Evolutionary conservation across 2,797 vertebrate species (phyloP), one percentile per base, ranked within the genome.

Genomic region (Atherinosoma microstoma): DNA sequence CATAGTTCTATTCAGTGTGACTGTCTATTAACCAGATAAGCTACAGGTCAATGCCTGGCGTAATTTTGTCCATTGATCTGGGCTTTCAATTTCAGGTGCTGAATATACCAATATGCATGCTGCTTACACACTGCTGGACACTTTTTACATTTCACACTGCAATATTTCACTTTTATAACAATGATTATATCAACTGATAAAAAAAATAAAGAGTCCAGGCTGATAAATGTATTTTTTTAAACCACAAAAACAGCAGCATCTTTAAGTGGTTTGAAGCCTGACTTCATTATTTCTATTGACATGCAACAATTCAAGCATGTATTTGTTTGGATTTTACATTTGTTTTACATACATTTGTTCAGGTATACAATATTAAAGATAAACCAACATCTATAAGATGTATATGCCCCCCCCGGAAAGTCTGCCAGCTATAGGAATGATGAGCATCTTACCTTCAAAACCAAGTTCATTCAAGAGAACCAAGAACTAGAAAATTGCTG

Each of bases 1-100:
- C 91, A 91, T 87, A 88, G 90, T 92, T 75, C 91, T 86, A 85
- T 88, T 90, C 84, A 67, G 58, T 62, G 75, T 87, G 88, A 91
- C 79, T 91, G 90, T 87, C 91, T 85, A 92, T 93, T 92, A 92
- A 92, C 91, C 81, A 86, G 82, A 87, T 86, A 64, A 70, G 82
- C 84, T 64, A 56, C 58, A 82, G 69, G 73, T 79, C 70, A 58
- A 38, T 74, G 22, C 34, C 27, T 35, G 16, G 70, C 64, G 65
- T 38, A 6, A 6, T 47, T 78, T 59, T 35, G 59, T 68, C 75
- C 60, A 70, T 29, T 73, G 0, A 60, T 70, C 3, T 27, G 22
- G 7, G 6, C 2, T 60, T 59, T 73, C 1, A 62, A n/a, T 20
- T 49, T 34, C 1, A 27, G 58, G 13, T 15, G 16, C 2, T 40